Evolutionary conservation across 1,140 invertebrate genomes (phyloP), one percentile per base, ranked within the genome.

Genomic region (Drosophila bifasciata): DNA sequence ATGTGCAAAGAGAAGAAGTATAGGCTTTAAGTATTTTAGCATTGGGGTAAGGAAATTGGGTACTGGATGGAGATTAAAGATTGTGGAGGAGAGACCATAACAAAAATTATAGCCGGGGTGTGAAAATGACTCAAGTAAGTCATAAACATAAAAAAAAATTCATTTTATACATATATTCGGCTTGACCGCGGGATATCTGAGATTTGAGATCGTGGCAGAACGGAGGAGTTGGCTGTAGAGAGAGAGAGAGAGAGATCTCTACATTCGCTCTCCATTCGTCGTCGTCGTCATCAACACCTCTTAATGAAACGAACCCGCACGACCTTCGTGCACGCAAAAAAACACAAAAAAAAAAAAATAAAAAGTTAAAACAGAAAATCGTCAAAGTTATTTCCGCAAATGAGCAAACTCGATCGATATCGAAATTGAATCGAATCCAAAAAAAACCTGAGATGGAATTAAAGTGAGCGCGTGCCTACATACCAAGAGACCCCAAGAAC

Each of bases 381-480:
- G 81, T 81, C 81, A 85, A 85, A 85, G 81, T 85, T 85, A 85
- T 85, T 85, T 85, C 81, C 81, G 81, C 81, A 85, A 86, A 86
- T 86, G 83, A 86, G 61, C 77, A 86, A 88, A 88, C 83, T 88
- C 78, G 81, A 86, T 86, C 72, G 62, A 75, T 60, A 75, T 75
- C 50, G 50, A n/a, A 68, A 5, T 4, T 11, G 32, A 52, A 68
- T 56, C 28, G 28, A 28, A 28, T 25, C 23, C 0, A 23, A 23
- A 49, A 46, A 68, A 63, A 64, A 64, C 59, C 7, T 5, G 21
- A 2, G n/a, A 9, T 48, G 55, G 43, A 11, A 48, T 69, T 56
- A 69, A 68, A 56, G n/a, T 73, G 70, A 59, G 69, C 69, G 69
- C 70, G 70, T 64, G 70, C 59, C 23, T 19, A 15, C 39, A 15